Base-by-base conservation (phyloP, 2,888 invertebrate genomes). In the Busseola fusca region DNA sequence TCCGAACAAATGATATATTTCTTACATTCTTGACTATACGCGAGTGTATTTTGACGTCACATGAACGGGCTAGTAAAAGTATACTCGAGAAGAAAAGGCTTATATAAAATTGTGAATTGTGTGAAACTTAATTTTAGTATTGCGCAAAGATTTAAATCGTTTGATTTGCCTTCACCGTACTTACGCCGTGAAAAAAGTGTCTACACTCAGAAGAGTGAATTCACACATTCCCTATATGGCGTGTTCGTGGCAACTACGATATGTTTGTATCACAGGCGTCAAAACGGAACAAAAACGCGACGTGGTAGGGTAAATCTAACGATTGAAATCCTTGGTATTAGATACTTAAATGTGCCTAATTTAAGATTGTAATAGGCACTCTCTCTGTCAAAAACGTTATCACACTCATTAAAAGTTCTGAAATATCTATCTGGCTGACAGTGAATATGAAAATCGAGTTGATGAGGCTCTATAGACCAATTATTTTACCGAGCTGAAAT, bases 1-100 rank as follows among this genome's bases (percentile, higher is more conserved):
- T 42, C 30, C 27, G 59, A 74, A 73, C 68, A 64, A 60, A 78
- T 67, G 60, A 77, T 74, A 81, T 80, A 81, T 77, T 72, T 67
- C 64, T 64, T 52, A 63, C 72, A 60, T 50, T 57, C 40, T 62
- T 21, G 25, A 68, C 56, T 69, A 42, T 64, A 63, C 54, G 66
- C 68, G 65, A 77, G 27, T 71, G 67, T 73, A 74, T 67, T 71
- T 40, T 66, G 78, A 77, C 64, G 74, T 83, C 57, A 71, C 60
- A 37, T 76, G 57, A 64, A 68, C 27, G 54, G 45, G 50, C 56
- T 78, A 64, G 50, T 48, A 63, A 65, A 79, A 58, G 71, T 80
- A 81, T 52, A 12, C 2, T 3, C 68, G 66, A 60, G 27, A 34
- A 64, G 40, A 78, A 69, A 78, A 80, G 27, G 40, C 45, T 63